Percentiles rank a stretch among this genome's conserved stretches.
These are phyloP conservation scores for Dasypolia templi DNA, from an alignment of 2,888 invertebrate genomes.

Conservation along the genomic window DNA sequence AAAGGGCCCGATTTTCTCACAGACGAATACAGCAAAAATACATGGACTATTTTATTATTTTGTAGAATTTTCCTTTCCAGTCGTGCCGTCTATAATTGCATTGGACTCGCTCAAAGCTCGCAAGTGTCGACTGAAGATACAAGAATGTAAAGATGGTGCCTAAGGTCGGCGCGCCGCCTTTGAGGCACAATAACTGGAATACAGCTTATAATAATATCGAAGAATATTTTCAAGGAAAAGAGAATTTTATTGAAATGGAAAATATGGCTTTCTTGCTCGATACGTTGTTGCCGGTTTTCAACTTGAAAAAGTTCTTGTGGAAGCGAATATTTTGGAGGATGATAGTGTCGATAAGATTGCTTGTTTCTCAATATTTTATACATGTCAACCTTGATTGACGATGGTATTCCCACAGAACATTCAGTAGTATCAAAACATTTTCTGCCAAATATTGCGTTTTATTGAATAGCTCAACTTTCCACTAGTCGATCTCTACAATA, in stretches of 20 bases:
- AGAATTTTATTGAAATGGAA: neutral
- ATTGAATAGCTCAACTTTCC: neutral
- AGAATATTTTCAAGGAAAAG: neutral
- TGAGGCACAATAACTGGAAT: neutral
- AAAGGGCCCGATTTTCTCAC: neutral
- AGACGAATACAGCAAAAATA: neutral
- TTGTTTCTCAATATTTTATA: neutral
- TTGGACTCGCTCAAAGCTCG: conserved; percentile 19
- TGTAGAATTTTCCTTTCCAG: conserved; percentile 1
- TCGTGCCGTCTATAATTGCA: conserved; percentile 7
- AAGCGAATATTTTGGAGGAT: too few species aligned
- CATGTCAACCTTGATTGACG: too few species aligned
- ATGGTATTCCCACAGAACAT: neutral
- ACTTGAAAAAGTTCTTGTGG: neutral
- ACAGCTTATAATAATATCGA: neutral
- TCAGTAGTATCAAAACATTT: neutral
- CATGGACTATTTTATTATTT: neutral
- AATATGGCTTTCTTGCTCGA: neutral
- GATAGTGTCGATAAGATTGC: neutral
- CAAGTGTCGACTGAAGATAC: neutral
- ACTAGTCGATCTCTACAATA: neutral
- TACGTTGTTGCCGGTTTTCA: neutral
- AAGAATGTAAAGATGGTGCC: neutral
- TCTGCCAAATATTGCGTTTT: neutral
- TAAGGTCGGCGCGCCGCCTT: neutral